phyloP scores from a whole-genome alignment of 2,888 invertebrate species.

The Pristionchus japonicus region DNA sequence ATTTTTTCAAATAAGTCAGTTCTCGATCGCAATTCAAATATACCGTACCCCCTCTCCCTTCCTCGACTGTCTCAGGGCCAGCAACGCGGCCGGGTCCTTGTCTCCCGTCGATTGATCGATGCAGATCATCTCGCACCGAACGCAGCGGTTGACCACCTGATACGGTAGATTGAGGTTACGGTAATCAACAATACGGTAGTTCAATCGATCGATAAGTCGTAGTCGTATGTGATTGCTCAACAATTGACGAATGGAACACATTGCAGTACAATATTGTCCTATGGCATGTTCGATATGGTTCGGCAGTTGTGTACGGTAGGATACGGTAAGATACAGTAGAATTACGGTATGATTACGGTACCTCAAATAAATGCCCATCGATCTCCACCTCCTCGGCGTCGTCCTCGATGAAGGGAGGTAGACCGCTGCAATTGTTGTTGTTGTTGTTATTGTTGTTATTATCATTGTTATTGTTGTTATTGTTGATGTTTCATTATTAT shows the following conservation, averaged over 20 bases:
- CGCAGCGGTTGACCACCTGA: constrained; percentile 82
- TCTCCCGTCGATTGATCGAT: constrained; percentile 89
- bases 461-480: too few species aligned
- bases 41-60: constrained; percentile 59
- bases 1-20: background rate
- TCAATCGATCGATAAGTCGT: too few species aligned
- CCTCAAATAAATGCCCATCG: constrained; percentile 77
- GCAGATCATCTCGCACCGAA: constrained; percentile 95
- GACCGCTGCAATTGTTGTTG: too few species aligned
- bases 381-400: constrained; percentile 82
- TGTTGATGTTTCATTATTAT: too few species aligned
- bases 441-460: too few species aligned
- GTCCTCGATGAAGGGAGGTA: constrained; percentile 85
- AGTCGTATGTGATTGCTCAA: too few species aligned
- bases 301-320: too few species aligned
- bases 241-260: too few species aligned
- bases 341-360: constrained; percentile 45
- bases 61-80: constrained; percentile 74
- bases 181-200: background rate
- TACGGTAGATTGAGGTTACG: background rate
- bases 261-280: too few species aligned
- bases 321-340: background rate
- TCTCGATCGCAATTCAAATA: background rate
- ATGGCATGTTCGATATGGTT: too few species aligned
- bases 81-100: constrained; percentile 76